Conservation (phyloP, 2,113 vertebrate species). For the Pampusana beccarii region DNA sequence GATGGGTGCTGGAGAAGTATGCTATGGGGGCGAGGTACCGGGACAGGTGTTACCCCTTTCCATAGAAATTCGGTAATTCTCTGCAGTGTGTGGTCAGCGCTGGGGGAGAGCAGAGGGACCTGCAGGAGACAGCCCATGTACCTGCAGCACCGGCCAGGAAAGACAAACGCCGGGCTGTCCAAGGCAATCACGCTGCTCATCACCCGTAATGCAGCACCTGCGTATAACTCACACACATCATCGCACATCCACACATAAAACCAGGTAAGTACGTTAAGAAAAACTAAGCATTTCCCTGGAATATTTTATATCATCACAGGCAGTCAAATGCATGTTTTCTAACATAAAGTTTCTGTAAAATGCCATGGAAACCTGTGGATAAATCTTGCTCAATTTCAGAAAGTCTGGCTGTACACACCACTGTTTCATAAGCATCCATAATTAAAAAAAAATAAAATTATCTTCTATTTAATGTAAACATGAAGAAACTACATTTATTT, state of each 20-base stretch:
- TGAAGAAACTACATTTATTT: neutral
- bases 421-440: neutral
- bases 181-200: neutral
- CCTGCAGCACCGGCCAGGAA: neutral
- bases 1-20: fast-evolving
- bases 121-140: neutral
- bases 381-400: neutral
- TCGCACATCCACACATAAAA: neutral
- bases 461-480: neutral
- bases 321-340: neutral
- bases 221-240: fast-evolving
- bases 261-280: neutral
- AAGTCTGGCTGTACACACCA: neutral
- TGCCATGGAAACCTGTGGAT: neutral
- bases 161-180: neutral
- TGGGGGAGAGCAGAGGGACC: neutral
- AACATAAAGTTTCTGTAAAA: neutral
- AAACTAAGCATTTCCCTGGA: neutral
- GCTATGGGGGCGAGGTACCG: fast-evolving
- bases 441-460: neutral
- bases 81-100: fast-evolving
- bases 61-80: neutral
- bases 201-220: neutral
- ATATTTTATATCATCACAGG: neutral
- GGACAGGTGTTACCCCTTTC: neutral